These are phyloP conservation scores for Eremobia ochroleuca DNA, from an alignment of 2,888 invertebrate species.

Conservation along the genomic window DNA sequence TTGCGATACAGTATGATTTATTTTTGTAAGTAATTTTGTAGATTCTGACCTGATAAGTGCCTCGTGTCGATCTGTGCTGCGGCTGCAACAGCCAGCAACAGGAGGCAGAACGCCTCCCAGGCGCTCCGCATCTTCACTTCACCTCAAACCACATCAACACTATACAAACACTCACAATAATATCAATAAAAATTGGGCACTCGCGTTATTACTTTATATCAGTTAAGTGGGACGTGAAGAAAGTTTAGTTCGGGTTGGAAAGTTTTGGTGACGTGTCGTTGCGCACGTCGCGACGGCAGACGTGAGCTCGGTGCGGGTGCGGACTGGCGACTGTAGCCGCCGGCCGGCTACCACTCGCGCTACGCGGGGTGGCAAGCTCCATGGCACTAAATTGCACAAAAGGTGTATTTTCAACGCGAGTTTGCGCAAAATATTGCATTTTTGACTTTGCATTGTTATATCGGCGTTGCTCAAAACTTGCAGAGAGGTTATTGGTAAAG, in stretches of 20 bases:
- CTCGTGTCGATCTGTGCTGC: conserved; percentile 86
- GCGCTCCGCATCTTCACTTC: conserved; percentile 88
- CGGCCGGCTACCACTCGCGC: conserved; percentile 78
- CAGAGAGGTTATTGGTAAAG: conserved; percentile 12
- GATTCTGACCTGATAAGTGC: conserved; percentile 85
- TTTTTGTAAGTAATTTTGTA: neutral
- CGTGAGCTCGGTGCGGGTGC: conserved; percentile 71
- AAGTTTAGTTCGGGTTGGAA: conserved; percentile 84
- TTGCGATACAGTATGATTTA: neutral
- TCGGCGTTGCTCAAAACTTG: conserved; percentile 29
- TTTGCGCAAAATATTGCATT: conserved; percentile 45
- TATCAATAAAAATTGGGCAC: conserved; percentile 68
- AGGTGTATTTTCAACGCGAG: conserved; percentile 34
- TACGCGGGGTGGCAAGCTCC: conserved; percentile 65
- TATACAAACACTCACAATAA: conserved; percentile 78
- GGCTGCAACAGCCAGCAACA: conserved; percentile 80
- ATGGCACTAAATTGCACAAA: conserved; percentile 40
- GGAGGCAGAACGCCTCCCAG: conserved; percentile 87
- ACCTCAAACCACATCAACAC: conserved; percentile 88
- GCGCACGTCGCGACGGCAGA: conserved; percentile 63
- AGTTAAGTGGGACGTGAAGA: conserved; percentile 74
- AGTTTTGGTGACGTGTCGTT: conserved; percentile 85
- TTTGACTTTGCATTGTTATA: conserved; percentile 33
- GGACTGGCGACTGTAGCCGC: conserved; percentile 80
- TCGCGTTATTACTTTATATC: conserved; percentile 68